A percentile compares a stretch with the other conserved stretches of the same genome.
phyloP scores from a whole-genome alignment of 2,797 vertebrate genomes.

The Siniperca scherzeri region DNA sequence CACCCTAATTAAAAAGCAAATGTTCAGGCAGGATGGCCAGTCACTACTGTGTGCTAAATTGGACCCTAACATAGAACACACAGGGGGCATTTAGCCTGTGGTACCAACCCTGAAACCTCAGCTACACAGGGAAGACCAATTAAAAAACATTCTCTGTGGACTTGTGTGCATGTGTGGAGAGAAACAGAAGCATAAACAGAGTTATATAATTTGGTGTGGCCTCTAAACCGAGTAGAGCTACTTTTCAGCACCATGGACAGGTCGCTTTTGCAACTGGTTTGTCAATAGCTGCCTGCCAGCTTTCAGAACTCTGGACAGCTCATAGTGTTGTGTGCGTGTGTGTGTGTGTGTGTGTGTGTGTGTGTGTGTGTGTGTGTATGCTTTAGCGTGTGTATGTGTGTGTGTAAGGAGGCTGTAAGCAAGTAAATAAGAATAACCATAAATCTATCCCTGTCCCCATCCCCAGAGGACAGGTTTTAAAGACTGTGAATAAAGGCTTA shows the following conservation, averaged over 20 bases:
- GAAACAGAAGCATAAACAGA: conserved; percentile 44
- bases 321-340: conserved; percentile 1
- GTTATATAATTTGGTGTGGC: conserved; percentile 24
- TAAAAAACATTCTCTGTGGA: conserved; percentile 69
- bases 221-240: not conserved
- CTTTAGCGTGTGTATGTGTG: no score
- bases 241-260: conserved; percentile 76
- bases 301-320: conserved; percentile 71
- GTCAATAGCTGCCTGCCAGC: conserved; percentile 10
- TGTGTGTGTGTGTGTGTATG: conserved; percentile 5
- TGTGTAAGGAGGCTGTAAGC: conserved; percentile 36
- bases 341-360: not conserved
- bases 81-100: conserved; percentile 63
- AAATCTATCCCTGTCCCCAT: conserved; percentile 70
- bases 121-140: conserved; percentile 69
- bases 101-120: conserved; percentile 61
- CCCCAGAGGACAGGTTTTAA: conserved; percentile 76
- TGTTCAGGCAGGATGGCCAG: conserved; percentile 46
- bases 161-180: conserved; percentile 40
- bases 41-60: conserved; percentile 69
- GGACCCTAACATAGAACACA: conserved; percentile 63
- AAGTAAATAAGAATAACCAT: conserved; percentile 78
- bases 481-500: conserved; percentile 82
- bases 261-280: conserved; percentile 11
- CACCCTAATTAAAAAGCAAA: conserved; percentile 68